These are phyloP conservation scores for Chitala chitala DNA, from an alignment of 2,113 vertebrate species.

Conservation along the genomic window DNA sequence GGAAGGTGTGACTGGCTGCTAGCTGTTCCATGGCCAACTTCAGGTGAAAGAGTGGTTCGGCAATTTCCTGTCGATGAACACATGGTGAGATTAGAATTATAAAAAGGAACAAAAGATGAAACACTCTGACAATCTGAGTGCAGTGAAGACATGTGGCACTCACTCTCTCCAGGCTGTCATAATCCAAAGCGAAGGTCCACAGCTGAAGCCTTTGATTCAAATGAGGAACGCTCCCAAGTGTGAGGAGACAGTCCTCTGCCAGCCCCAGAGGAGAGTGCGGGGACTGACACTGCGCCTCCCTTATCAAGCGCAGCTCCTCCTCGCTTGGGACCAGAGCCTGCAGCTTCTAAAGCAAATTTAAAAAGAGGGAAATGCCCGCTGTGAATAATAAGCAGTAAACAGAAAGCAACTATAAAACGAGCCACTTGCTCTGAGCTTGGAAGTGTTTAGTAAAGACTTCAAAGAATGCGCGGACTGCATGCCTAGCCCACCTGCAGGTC, in stretches of 20 bases:
- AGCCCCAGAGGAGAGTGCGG: slow-evolving; percentile 45
- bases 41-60: slow-evolving; percentile 67
- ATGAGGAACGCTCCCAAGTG: slow-evolving; percentile 53
- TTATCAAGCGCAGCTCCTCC: slow-evolving; percentile 59
- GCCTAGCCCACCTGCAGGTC: slow-evolving; percentile 62
- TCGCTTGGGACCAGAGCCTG: slow-evolving; percentile 58
- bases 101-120: slow-evolving; percentile 5
- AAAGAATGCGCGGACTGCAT: too few relatives aligned
- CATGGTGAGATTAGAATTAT: not conserved
- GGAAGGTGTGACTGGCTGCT: slow-evolving; percentile 60
- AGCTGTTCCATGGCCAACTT: slow-evolving; percentile 70
- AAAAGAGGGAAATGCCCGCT: not conserved
- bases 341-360: slow-evolving; percentile 49
- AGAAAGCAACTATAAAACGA: not conserved
- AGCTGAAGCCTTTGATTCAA: slow-evolving; percentile 60
- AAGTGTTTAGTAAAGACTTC: too few relatives aligned
- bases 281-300: slow-evolving; percentile 49
- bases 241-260: slow-evolving; percentile 63
- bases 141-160: slow-evolving; percentile 16
- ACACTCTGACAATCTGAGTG: not conserved
- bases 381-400: too few relatives aligned
- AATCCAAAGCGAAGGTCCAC: slow-evolving; percentile 67
- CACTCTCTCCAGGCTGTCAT: slow-evolving; percentile 64
- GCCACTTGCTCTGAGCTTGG: too few relatives aligned
- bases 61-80: slow-evolving; percentile 55